Percentiles rank a stretch among this genome's conserved stretches.
phyloP scores from a whole-genome alignment of 2,113 vertebrate genomes.

The Seriola aureovittata region DNA sequence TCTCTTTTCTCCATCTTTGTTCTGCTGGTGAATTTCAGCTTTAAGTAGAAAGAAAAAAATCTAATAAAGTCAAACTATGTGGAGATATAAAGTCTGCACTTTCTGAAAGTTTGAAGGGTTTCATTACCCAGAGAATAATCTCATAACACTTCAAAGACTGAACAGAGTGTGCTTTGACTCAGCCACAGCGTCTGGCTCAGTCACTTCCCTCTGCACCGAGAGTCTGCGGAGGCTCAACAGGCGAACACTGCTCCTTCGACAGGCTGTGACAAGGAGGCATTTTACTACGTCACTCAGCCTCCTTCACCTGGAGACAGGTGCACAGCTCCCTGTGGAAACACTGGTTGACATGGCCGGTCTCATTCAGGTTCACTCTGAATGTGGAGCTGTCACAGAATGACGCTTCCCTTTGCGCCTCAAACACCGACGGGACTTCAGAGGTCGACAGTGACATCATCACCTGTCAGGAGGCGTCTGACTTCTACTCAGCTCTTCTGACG shows the following conservation, averaged over 20 bases:
- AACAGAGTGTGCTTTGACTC: constrained; percentile 30
- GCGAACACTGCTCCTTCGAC: constrained; percentile 16
- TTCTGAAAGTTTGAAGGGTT: background rate
- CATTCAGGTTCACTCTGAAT: no score
- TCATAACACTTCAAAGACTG: background rate
- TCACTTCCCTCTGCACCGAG: constrained; percentile 29
- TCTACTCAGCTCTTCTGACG: no score
- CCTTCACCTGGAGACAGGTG: background rate
- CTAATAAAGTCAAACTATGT: background rate
- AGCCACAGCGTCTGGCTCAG: constrained; percentile 44
- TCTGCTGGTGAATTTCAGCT: background rate
- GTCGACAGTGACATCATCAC: no score
- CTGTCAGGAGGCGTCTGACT: no score
- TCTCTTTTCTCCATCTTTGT: background rate
- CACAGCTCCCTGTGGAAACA: background rate
- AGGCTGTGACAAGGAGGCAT: constrained; percentile 17
- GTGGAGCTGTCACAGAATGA: background rate
- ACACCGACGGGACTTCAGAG: background rate
- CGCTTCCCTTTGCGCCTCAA: background rate
- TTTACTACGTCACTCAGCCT: background rate
- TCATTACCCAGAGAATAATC: background rate
- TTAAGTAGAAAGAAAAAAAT: background rate
- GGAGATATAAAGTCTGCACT: background rate
- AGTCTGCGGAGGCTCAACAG: constrained; percentile 22
- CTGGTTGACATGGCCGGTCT: no score